phyloP scores from a whole-genome alignment of 2,797 vertebrate genomes.

The Acrossocheilus wenchowensis region DNA sequence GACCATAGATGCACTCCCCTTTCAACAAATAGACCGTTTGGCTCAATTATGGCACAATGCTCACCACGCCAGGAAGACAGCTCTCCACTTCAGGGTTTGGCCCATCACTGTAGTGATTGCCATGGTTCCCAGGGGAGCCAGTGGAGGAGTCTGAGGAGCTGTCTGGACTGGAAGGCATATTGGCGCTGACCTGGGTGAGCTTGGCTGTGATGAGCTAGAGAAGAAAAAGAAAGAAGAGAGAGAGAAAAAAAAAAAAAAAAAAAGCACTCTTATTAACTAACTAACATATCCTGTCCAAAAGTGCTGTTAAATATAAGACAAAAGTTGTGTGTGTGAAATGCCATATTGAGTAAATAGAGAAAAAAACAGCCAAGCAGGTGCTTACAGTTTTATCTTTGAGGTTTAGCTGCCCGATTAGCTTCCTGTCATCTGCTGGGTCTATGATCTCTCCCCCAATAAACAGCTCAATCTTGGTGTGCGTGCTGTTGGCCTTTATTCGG shows the following conservation, averaged over 20 bases:
- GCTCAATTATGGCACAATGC: conserved; percentile 59
- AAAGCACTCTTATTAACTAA: neutral
- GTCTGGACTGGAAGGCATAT: conserved; percentile 99
- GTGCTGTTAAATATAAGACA: neutral
- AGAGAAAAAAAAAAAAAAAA: too few species aligned
- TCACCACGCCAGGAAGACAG: conserved; percentile 98
- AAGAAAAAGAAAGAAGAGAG: neutral
- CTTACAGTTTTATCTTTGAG: conserved; percentile 98
- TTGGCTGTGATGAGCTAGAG: conserved; percentile 96
- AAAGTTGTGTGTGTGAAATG: neutral
- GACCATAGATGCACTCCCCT: neutral
- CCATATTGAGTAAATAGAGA: neutral
- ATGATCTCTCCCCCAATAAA: conserved; percentile 97
- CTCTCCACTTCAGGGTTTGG: conserved; percentile 99
- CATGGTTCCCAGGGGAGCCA: conserved; percentile 97
- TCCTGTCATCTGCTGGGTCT: conserved; percentile 96
- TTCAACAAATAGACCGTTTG: neutral
- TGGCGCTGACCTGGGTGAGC: conserved; percentile 98
- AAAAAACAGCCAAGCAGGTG: neutral
- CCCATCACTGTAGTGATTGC: conserved; percentile 98
- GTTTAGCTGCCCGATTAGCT: conserved; percentile 97
- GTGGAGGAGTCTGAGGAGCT: conserved; percentile 99
- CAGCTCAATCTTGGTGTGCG: conserved; percentile 97
- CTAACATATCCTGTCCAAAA: neutral
- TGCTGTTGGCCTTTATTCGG: conserved; percentile 97